Percentiles rank a stretch among this genome's conserved stretches.
Conservation (phyloP, 2,888 invertebrate genomes). For the Thysanoteuthis rhombus region DNA sequence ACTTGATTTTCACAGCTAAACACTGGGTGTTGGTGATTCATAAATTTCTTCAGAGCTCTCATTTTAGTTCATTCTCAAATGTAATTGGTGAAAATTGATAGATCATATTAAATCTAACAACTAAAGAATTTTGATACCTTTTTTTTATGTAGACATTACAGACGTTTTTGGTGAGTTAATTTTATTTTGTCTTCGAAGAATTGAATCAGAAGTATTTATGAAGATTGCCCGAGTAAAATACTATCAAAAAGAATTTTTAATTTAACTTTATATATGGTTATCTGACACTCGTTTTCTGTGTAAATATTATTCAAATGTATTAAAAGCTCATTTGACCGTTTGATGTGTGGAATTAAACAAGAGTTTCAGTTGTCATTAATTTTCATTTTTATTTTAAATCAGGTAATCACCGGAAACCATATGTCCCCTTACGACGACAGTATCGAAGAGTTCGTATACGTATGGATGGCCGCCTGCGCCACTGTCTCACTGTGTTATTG, state of each 20-base stretch:
- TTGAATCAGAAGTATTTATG: no score
- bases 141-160: not conserved
- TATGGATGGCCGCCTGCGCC: not conserved
- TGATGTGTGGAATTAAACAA: not conserved
- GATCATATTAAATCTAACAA: not conserved
- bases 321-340: not conserved
- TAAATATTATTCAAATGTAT: not conserved
- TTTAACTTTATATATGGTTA: not conserved
- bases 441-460: slow-evolving; percentile 25
- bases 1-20: no score
- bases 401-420: slow-evolving; percentile 15
- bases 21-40: no score
- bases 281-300: no score
- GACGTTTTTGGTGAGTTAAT: not conserved
- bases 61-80: not conserved
- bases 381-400: not conserved
- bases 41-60: no score
- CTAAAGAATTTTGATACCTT: not conserved
- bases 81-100: no score
- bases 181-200: not conserved
- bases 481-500: slow-evolving; percentile 28
- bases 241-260: not conserved
- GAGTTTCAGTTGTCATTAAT: not conserved
- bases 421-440: slow-evolving; percentile 1
- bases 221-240: no score